Conservation (phyloP, 1,140 invertebrate species). For the Orius insidiosus region DNA sequence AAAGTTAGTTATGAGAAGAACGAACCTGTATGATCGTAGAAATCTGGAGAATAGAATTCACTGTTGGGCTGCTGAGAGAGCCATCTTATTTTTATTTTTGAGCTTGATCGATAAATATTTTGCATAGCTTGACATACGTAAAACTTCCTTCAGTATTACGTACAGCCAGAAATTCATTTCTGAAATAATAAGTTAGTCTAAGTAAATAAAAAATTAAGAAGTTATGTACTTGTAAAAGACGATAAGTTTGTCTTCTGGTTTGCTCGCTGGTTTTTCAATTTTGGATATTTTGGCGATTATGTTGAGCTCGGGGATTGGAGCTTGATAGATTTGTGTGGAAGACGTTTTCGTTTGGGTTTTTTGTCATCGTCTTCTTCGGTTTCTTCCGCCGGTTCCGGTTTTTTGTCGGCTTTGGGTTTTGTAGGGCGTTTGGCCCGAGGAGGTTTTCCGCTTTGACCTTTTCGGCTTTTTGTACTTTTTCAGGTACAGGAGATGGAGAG, state of each 20-base stretch:
- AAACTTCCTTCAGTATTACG: slow-evolving; percentile 70
- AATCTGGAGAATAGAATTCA: slow-evolving; percentile 61
- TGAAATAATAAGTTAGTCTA: slow-evolving; percentile 25
- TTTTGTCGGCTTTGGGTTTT: not conserved
- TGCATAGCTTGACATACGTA: slow-evolving; percentile 81
- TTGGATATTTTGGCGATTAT: slow-evolving; percentile 51
- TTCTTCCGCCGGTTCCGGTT: slow-evolving; percentile 1
- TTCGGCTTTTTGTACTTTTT: no score
- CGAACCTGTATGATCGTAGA: slow-evolving; percentile 69
- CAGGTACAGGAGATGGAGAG: not conserved
- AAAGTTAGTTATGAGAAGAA: no score
- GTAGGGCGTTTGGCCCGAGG: not conserved
- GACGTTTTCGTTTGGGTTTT: slow-evolving; percentile 36
- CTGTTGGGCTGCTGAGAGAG: slow-evolving; percentile 50
- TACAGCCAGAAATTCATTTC: slow-evolving; percentile 77
- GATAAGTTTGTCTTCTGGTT: slow-evolving; percentile 61
- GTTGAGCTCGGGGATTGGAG: slow-evolving; percentile 56
- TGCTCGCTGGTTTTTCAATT: slow-evolving; percentile 34
- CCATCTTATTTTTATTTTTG: slow-evolving; percentile 77
- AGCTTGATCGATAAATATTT: slow-evolving; percentile 70
- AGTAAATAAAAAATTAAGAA: slow-evolving; percentile 11
- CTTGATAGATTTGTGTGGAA: slow-evolving; percentile 64
- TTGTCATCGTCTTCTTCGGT: slow-evolving; percentile 25
- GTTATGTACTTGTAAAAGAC: slow-evolving; percentile 61
- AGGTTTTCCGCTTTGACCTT: not conserved